These are phyloP conservation scores for Mirounga angustirostris DNA, from an alignment of 2,113 vertebrate genomes.

Conservation along the genomic window DNA sequence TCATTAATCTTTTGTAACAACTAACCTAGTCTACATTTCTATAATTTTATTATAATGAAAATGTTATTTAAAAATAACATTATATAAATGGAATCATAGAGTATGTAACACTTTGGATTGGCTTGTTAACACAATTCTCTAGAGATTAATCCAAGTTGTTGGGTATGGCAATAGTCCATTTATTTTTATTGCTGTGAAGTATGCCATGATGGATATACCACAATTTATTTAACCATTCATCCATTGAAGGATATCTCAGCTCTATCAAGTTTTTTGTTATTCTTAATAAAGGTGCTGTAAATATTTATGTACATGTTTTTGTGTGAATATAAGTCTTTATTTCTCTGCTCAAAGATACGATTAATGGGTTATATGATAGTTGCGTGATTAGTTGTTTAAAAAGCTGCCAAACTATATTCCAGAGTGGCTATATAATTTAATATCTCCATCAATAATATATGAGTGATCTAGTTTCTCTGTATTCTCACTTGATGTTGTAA, in stretches of 20 bases:
- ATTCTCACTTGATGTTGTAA: not conserved
- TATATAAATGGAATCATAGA: not conserved
- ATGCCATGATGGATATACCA: not conserved
- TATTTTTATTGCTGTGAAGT: not conserved
- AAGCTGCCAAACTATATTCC: not conserved
- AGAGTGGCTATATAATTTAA: not conserved
- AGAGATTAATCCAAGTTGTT: not conserved
- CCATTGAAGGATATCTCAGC: not conserved
- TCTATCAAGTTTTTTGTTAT: not conserved
- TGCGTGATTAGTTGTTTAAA: not conserved
- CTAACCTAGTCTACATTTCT: not conserved
- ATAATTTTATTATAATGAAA: not conserved
- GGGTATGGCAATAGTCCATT: not conserved
- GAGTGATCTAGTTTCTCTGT: not conserved
- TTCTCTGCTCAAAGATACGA: not conserved
- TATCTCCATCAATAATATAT: not conserved
- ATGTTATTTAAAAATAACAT: not conserved
- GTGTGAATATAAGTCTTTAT: not conserved
- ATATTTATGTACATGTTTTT: not conserved
- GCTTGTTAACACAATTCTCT: not conserved
- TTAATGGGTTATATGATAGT: not conserved
- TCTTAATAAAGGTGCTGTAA: not conserved
- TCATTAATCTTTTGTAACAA: not conserved
- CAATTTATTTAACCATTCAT: not conserved
- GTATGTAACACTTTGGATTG: not conserved